These are phyloP conservation scores for Callipepla californica DNA, from an alignment of 2,113 vertebrate genomes.

Conservation along the genomic window DNA sequence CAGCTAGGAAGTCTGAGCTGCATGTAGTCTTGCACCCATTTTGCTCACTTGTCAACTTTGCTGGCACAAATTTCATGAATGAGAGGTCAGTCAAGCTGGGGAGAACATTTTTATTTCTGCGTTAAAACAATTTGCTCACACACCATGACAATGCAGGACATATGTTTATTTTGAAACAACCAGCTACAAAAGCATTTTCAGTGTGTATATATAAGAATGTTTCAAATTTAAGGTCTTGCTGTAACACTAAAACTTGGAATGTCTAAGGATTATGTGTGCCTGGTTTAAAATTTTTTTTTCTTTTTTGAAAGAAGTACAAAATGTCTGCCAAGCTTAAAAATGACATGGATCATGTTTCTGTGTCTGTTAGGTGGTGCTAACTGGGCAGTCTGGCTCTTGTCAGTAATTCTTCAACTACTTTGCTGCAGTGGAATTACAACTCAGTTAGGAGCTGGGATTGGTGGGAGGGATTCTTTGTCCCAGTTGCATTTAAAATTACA, in stretches of 20 bases:
- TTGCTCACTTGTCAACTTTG: neutral
- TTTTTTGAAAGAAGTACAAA: slow-evolving; percentile 63
- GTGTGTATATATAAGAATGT: neutral
- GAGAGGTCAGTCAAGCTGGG: neutral
- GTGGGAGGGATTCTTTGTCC: slow-evolving; percentile 81
- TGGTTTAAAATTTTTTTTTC: slow-evolving; percentile 49
- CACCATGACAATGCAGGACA: neutral
- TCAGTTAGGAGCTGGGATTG: slow-evolving; percentile 69
- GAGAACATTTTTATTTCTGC: neutral
- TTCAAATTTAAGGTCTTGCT: slow-evolving; percentile 36
- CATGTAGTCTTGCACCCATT: neutral
- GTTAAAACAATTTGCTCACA: neutral
- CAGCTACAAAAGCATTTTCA: neutral
- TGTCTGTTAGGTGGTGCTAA: slow-evolving; percentile 76
- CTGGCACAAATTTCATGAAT: neutral
- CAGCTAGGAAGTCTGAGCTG: neutral
- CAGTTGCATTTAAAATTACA: slow-evolving; percentile 82
- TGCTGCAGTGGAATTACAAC: slow-evolving; percentile 79
- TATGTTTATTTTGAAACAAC: neutral
- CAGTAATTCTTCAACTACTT: slow-evolving; percentile 79
- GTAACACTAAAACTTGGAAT: slow-evolving; percentile 46
- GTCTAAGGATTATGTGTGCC: slow-evolving; percentile 13
- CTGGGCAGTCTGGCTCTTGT: slow-evolving; percentile 78
- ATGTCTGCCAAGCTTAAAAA: slow-evolving; percentile 80
- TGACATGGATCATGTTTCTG: slow-evolving; percentile 76